Evolutionary conservation across 2,888 invertebrate species (phyloP).

Genomic region (Drosophila picticornis): DNA sequence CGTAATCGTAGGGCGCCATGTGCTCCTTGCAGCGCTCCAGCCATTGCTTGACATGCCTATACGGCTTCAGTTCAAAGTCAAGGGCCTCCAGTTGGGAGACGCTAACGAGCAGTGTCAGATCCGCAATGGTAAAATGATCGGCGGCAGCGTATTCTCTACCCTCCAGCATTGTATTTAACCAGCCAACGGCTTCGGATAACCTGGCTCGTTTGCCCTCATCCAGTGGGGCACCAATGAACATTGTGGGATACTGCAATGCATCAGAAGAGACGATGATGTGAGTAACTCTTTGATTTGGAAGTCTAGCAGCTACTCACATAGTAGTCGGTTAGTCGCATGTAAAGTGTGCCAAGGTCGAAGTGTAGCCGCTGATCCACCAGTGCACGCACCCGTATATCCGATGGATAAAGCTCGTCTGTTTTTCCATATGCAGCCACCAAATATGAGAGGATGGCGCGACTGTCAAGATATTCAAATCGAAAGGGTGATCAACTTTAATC

Average conservation of each 20-base stretch:
- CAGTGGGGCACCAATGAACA: conserved; percentile 85
- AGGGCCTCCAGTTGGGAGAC: conserved; percentile 85
- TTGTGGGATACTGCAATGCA: conserved; percentile 84
- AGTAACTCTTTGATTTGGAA: neutral
- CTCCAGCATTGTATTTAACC: conserved; percentile 87
- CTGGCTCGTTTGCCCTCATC: conserved; percentile 86
- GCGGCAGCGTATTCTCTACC: conserved; percentile 87
- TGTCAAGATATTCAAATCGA: conserved; percentile 32
- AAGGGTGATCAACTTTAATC: neutral
- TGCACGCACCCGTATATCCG: conserved; percentile 87
- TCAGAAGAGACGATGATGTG: neutral
- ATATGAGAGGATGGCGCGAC: conserved; percentile 87
- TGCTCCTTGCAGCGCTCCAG: conserved; percentile 88
- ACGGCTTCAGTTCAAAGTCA: conserved; percentile 86
- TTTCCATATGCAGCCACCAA: conserved; percentile 88
- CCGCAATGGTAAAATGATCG: conserved; percentile 85
- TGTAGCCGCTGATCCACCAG: conserved; percentile 87
- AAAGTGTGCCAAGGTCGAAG: conserved; percentile 87
- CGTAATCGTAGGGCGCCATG: conserved; percentile 89
- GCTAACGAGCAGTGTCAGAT: conserved; percentile 83
- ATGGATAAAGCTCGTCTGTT: conserved; percentile 87
- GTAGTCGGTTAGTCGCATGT: conserved; percentile 86
- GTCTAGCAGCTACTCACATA: conserved; percentile 85
- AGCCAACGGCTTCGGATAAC: conserved; percentile 87
- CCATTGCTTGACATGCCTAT: conserved; percentile 87